Evolutionary conservation across 2,113 vertebrate species (phyloP), one percentile per base, ranked within the genome.

Genomic region (Pangasianodon hypophthalmus): DNA sequence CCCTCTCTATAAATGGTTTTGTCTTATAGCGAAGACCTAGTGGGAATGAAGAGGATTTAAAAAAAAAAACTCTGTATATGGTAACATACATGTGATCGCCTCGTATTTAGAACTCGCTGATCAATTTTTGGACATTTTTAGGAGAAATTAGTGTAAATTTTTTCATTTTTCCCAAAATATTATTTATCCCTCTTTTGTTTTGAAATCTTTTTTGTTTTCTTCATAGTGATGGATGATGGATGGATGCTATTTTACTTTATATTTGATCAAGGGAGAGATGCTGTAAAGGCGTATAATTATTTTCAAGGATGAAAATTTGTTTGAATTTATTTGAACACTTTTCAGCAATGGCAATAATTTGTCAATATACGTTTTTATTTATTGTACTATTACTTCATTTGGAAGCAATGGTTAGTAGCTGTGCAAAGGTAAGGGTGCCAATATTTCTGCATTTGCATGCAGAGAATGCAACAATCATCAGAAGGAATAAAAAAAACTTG

Each of bases 1-100:
- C 97, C n/a, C 91, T 95, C 83, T 97, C 96, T 90, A 95, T 95
- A 94, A 92, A 98, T 11, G 95, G 92, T 0, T 89, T 29, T 0
- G 79, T 64, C 7, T 96, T 96, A 1, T 87, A 79, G 4, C 13
- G 52, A 92, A 97, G 89, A 75, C 95, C 98, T 98, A 91, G 52
- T 32, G 46, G 60, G 81, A 56, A 44, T 37, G 80, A 32, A 44
- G 13, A 46, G 16, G n/a, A 75, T 37, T 75, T 41, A 37, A 26
- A 77, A 24, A 24, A 77, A 41, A 73, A 21, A 2, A 18, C 13
- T 37, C 29, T 69, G 67, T 37, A 69, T 32, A 2, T 10, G n/a
- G 69, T 73, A 37, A 21, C 18, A 21, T 21, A 73, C 3, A 73
- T 41, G 6, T 73, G 69, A 41, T 73, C 69, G 18, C 10, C 32